Percentiles rank a stretch among this genome's conserved stretches.
Evolutionary conservation across 2,113 vertebrate genomes (phyloP).

Genomic region (Thunnus thynnus): DNA sequence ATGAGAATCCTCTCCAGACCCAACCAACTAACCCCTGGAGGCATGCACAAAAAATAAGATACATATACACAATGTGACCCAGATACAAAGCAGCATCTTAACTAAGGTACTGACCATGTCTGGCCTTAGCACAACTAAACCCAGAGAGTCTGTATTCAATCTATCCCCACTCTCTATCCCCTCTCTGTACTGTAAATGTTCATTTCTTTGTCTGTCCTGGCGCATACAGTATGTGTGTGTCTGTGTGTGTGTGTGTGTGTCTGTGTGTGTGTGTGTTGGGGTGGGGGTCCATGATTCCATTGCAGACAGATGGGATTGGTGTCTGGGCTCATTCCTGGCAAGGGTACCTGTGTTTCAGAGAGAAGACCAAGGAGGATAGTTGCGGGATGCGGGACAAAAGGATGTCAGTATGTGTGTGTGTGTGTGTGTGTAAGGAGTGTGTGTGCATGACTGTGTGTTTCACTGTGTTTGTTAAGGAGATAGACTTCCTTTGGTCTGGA

Average conservation of each 20-base stretch:
- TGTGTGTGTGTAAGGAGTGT: slow-evolving; percentile 6
- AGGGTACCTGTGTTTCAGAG: slow-evolving; percentile 39
- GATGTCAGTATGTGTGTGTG: slow-evolving; percentile 7
- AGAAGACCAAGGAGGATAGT: slow-evolving; percentile 37
- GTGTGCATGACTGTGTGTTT: slow-evolving; percentile 8
- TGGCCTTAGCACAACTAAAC: slow-evolving; percentile 33
- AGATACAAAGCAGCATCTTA: slow-evolving; percentile 53
- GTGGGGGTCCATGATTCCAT: slow-evolving; percentile 19
- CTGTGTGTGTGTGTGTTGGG: background rate
- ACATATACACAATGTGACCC: slow-evolving; percentile 59
- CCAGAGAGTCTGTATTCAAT: slow-evolving; percentile 60
- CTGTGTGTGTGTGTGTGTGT: background rate
- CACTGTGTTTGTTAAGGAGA: slow-evolving; percentile 17
- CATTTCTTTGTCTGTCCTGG: slow-evolving; percentile 21
- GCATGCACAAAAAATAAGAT: slow-evolving; percentile 47
- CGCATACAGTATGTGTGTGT: slow-evolving; percentile 6
- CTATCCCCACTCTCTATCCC: slow-evolving; percentile 17
- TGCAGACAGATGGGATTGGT: slow-evolving; percentile 53
- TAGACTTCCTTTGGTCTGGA: slow-evolving; percentile 19
- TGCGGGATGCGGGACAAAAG: slow-evolving; percentile 25
- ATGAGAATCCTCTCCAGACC: slow-evolving; percentile 71
- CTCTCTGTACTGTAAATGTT: slow-evolving; percentile 13
- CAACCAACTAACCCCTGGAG: slow-evolving; percentile 43
- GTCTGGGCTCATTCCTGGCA: slow-evolving; percentile 50
- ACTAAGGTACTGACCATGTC: slow-evolving; percentile 54